phyloP scores from a whole-genome alignment of 1,140 invertebrate species.

The Drosophila bocki region DNA sequence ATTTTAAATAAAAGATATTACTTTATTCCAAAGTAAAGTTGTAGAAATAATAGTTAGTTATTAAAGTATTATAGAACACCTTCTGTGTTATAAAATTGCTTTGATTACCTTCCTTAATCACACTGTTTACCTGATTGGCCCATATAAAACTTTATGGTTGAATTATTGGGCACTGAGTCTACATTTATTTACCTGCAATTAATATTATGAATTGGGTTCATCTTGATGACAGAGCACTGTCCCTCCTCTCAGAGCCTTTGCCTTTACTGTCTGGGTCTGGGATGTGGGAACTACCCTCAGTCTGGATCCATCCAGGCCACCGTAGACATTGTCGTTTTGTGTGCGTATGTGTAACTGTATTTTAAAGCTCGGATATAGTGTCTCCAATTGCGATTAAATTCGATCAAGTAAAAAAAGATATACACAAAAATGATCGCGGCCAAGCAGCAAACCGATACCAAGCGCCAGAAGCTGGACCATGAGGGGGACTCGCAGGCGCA shows the following conservation, averaged over 20 bases:
- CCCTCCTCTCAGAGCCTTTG: constrained; percentile 16
- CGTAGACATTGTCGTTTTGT: constrained; percentile 39
- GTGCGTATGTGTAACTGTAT: constrained; percentile 33
- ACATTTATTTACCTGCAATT: constrained; percentile 9
- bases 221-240: not conserved
- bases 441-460: constrained; percentile 39
- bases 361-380: constrained; percentile 35
- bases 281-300: not conserved
- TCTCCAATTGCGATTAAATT: constrained; percentile 26
- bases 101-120: too few species aligned
- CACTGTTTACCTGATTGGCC: not conserved
- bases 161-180: not conserved
- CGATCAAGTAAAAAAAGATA: not conserved
- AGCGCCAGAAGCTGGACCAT: constrained; percentile 47
- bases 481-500: constrained; percentile 35
- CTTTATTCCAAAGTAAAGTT: too few species aligned
- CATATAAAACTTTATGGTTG: constrained; percentile 1
- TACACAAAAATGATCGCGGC: constrained; percentile 39
- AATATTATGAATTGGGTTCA: constrained; percentile 26
- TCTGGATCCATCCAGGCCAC: constrained; percentile 25
- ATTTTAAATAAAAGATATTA: too few species aligned
- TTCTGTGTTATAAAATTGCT: not conserved
- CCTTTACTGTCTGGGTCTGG: constrained; percentile 34
- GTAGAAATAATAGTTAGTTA: too few species aligned
- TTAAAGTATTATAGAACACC: too few species aligned